Evolutionary conservation across 2,888 invertebrate genomes (phyloP), one percentile per base, ranked within the genome.

Genomic region (Tetragonula carbonaria): DNA sequence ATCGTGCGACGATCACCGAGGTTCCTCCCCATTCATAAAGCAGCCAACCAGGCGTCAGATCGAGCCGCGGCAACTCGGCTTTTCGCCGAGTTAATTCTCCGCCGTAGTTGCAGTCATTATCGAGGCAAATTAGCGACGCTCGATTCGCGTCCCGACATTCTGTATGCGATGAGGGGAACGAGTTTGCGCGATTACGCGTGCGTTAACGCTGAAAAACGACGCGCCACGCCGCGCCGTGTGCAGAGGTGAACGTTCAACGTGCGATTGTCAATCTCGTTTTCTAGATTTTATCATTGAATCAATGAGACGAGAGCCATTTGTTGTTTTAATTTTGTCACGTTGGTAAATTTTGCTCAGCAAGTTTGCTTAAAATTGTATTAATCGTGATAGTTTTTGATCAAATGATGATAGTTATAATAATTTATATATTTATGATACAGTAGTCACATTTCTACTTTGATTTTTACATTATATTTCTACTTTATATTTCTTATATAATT

Each of bases 51-150:
- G 78, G 67, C 79, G 68, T 85, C 83, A 74, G 85, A 88, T 87
- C 84, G 66, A 51, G 38, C 51, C 21, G 38, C 28, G 57, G 23
- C 65, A 55, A 14, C 78, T 63, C 23, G 65, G 28, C 50, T 62
- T 70, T 76, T 67, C 50, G 66, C 70, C 74, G 77, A 23, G 78
- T 80, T 87, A 87, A 89, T 89, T 88, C 82, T 55, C 77, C 73
- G 33, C 67, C 65, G 80, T 82, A 65, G 86, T 85, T 74, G 82
- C 74, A 83, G 74, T 89, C 86, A 86, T 89, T 89, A 89, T 77
- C 76, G 77, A 72, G 76, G 80, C 73, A 75, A 90, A 90, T 91
- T 91, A 91, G 90, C 80, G 86, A 87, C 82, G 88, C 83, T 86
- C 83, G 84, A 87, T 91, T 84, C 88, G 77, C 80, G 84, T 84